Evolutionary conservation across 2,888 invertebrate species (phyloP).

Genomic region (Cyaniris semiargus): DNA sequence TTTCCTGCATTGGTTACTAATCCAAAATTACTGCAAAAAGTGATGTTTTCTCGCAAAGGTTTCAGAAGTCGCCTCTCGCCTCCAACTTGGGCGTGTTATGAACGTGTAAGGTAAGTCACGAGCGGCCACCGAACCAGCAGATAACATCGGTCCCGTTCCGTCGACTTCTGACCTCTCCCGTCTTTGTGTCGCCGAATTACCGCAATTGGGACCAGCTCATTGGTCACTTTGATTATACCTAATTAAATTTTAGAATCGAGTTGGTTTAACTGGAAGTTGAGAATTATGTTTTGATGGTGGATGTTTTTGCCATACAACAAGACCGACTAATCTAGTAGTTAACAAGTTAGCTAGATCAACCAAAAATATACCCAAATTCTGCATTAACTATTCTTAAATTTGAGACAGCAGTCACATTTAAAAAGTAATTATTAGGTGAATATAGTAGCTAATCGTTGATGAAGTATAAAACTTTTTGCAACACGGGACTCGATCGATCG

Average conservation of each 20-base stretch:
- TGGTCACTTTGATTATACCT: neutral
- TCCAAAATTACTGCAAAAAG: neutral
- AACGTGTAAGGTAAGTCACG: slow-evolving; percentile 77
- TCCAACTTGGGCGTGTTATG: slow-evolving; percentile 41
- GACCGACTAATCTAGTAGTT: too few species aligned
- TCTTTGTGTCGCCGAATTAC: slow-evolving; percentile 36
- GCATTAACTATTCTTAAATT: too few species aligned
- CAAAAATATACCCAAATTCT: too few species aligned
- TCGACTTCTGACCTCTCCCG: slow-evolving; percentile 61
- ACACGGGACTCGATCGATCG: neutral
- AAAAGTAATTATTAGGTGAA: too few species aligned
- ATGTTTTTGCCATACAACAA: neutral
- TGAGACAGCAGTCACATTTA: too few species aligned
- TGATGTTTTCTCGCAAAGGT: neutral
- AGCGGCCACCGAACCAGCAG: slow-evolving; percentile 71
- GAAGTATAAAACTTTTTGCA: too few species aligned
- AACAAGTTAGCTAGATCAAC: too few species aligned
- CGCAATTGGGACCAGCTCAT: slow-evolving; percentile 45
- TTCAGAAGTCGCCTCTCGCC: slow-evolving; percentile 43
- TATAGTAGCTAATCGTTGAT: too few species aligned
- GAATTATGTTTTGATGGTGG: neutral
- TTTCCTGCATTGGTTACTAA: too few species aligned
- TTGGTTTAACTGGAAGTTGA: neutral
- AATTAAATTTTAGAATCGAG: neutral
- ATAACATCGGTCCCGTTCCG: slow-evolving; percentile 73